These are phyloP conservation scores for Chelidonichthys spinosus DNA, from an alignment of 2,797 vertebrate genomes.

Conservation along the genomic window DNA sequence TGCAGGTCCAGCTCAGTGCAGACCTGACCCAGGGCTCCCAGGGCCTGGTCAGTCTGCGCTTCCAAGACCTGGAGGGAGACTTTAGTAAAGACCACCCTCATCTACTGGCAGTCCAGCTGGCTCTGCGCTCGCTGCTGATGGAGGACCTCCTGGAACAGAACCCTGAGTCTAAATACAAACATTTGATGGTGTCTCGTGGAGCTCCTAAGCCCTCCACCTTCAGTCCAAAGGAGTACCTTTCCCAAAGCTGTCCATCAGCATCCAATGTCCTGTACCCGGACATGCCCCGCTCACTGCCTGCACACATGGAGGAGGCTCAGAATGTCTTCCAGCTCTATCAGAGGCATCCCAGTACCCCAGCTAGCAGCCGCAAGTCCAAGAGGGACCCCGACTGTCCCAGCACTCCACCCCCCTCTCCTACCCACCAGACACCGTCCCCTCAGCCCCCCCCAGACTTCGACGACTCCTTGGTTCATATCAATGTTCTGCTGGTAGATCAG, in stretches of 20 bases:
- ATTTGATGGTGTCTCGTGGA: slow-evolving; percentile 96
- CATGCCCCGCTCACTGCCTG: slow-evolving; percentile 96
- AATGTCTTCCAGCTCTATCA: slow-evolving; percentile 99
- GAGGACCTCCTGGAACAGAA: slow-evolving; percentile 95
- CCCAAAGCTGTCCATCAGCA: slow-evolving; percentile 92
- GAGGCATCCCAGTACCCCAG: slow-evolving; percentile 86
- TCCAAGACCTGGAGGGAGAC: slow-evolving; percentile 95
- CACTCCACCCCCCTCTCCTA: slow-evolving; percentile 96
- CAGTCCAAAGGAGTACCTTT: slow-evolving; percentile 94
- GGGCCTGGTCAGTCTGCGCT: slow-evolving; percentile 94
- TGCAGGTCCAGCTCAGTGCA: slow-evolving; percentile 94
- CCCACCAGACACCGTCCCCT: slow-evolving; percentile 75
- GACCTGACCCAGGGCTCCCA: slow-evolving; percentile 95
- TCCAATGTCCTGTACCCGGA: slow-evolving; percentile 92
- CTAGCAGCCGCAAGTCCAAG: slow-evolving; percentile 82
- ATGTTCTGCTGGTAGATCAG: slow-evolving; percentile 93
- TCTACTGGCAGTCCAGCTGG: slow-evolving; percentile 90
- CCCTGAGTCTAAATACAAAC: slow-evolving; percentile 93
- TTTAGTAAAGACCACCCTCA: slow-evolving; percentile 95
- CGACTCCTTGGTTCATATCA: slow-evolving; percentile 96
- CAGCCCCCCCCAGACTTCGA: slow-evolving; percentile 88
- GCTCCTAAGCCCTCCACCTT: slow-evolving; percentile 94
- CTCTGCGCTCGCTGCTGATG: slow-evolving; percentile 94
- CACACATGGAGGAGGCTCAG: slow-evolving; percentile 96
- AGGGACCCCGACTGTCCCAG: slow-evolving; percentile 88